Percentiles rank a stretch among this genome's conserved stretches.
Evolutionary conservation across 2,797 vertebrate genomes (phyloP).

Genomic region (Oreortyx pictus): DNA sequence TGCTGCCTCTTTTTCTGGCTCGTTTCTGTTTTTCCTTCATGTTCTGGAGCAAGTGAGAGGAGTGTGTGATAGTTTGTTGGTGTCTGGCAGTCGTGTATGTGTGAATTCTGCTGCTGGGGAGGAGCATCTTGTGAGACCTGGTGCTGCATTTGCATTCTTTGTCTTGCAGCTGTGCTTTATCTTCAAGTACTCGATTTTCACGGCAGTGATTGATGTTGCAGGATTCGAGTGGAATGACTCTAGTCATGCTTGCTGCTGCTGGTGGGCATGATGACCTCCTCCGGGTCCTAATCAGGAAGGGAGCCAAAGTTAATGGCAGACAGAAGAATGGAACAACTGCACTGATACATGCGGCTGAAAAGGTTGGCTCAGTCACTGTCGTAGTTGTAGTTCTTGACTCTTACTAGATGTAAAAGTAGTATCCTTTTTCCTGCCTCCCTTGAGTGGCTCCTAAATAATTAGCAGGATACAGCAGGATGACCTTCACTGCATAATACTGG

Average conservation of each 20-base stretch:
- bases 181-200: background rate
- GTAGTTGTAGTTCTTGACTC: background rate
- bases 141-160: background rate
- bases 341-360: slow-evolving; percentile 96
- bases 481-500: background rate
- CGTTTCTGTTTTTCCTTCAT: background rate
- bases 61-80: background rate
- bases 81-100: background rate
- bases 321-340: slow-evolving; percentile 97
- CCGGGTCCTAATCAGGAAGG: slow-evolving; percentile 91
- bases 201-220: slow-evolving; percentile 63
- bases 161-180: background rate
- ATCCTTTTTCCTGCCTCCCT: background rate
- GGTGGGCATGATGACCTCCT: slow-evolving; percentile 96
- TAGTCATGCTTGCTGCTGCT: slow-evolving; percentile 95
- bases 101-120: background rate
- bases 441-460: background rate
- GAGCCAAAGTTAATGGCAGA: slow-evolving; percentile 90
- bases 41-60: background rate
- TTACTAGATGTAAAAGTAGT: background rate
- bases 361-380: slow-evolving; percentile 79
- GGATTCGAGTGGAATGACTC: slow-evolving; percentile 96
- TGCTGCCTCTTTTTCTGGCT: background rate
- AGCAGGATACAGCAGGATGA: background rate
- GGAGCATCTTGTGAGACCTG: background rate